A percentile compares a stretch with the other conserved stretches of the same genome.
Conservation (phyloP, 2,797 vertebrate species). For the Ciconia nigra region DNA sequence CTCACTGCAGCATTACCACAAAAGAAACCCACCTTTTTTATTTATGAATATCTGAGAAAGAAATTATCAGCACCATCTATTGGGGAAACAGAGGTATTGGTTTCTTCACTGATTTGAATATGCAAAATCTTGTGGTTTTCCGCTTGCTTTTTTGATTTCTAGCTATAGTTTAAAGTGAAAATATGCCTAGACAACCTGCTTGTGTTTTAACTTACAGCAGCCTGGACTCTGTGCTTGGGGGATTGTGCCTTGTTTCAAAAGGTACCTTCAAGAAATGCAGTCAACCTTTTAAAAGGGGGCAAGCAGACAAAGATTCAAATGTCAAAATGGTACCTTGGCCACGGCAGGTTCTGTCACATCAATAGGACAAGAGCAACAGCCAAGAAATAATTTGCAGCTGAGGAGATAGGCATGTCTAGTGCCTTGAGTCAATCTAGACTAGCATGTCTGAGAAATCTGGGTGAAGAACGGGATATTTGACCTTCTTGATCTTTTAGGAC, state of each 20-base stretch:
- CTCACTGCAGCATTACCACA: not conserved
- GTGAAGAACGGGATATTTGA: not conserved
- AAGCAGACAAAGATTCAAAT: slow-evolving; percentile 31
- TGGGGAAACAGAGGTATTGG: slow-evolving; percentile 6
- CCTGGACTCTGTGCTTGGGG: not conserved
- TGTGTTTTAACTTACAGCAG: not conserved
- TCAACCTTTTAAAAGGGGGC: slow-evolving; percentile 15
- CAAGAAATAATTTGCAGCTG: not conserved
- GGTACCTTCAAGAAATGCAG: slow-evolving; percentile 15
- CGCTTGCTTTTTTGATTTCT: not conserved
- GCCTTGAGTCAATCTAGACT: not conserved
- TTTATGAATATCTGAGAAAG: not conserved
- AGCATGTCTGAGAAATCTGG: not conserved
- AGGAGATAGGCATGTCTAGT: not conserved
- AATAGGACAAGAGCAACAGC: not conserved
- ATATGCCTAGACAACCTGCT: not conserved
- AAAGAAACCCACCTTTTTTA: not conserved
- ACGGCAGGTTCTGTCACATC: slow-evolving; percentile 6
- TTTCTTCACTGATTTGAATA: not conserved
- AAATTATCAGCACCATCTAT: slow-evolving; percentile 59
- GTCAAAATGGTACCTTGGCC: slow-evolving; percentile 6
- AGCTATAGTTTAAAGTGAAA: not conserved
- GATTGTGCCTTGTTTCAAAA: not conserved
- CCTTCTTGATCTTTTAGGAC: not conserved
- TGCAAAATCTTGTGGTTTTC: not conserved